Evolutionary conservation across 2,888 invertebrate species (phyloP), one percentile per base, ranked within the genome.

Genomic region (Calliscelio sp.): DNA sequence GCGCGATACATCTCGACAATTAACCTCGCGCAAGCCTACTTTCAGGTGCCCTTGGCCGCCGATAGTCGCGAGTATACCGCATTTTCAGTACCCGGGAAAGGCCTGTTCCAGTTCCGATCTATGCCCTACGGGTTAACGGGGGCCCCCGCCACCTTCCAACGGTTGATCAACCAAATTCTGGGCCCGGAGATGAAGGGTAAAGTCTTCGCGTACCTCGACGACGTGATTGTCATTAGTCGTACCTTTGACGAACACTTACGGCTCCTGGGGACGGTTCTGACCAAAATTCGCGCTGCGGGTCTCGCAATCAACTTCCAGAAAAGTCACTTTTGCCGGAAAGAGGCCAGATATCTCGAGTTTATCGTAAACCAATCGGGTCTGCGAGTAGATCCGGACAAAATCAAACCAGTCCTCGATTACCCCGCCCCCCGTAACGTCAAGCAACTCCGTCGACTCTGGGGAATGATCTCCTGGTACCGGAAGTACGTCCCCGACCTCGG

Each of bases 21-120:
- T 5, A 10, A 32, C 10, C 32, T 32, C 32, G 10, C 32, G 10
- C 32, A 32, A 11, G 87, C 88, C 0, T 66, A 90, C 10, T 32
- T 32, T 32, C 32, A 32, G 32, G 32, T 32, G 10, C 32, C 32
- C 10, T 10, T 32, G 32, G 32, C 32, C 32, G 32, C 32, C 32
- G 32, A 32, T 32, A 44, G 44, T 16, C 8, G 44, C 8, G 44
- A 44, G 14, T 4, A 10, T 14, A 44, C 14, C 8, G 44, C 44
- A 44, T 44, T 44, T 44, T 44, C 44, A 16, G n/a, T n/a, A n/a
- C n/a, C n/a, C n/a, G n/a, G n/a, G n/a, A n/a, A n/a, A n/a, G n/a
- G n/a, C n/a, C n/a, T n/a, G n/a, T n/a, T n/a, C n/a, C n/a, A n/a
- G n/a, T n/a, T n/a, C n/a, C n/a, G n/a, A n/a, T n/a, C n/a, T n/a